Conservation (phyloP, 2,113 vertebrate genomes). For the Forbesichthys papilliferus region DNA sequence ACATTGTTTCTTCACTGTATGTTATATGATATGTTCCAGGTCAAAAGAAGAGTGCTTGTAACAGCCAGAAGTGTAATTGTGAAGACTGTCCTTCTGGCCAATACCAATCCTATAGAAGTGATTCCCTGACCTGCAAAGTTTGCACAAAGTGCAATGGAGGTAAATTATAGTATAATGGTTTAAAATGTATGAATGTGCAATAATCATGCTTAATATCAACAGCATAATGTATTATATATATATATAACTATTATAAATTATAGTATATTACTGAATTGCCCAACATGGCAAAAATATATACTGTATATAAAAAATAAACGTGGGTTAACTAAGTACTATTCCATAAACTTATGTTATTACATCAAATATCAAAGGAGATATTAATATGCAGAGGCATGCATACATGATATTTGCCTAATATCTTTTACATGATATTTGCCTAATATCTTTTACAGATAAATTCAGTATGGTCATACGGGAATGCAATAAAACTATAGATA, state of each 20-base stretch:
- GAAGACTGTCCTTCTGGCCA: neutral
- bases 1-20: conserved; percentile 12
- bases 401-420: neutral
- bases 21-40: conserved; percentile 43
- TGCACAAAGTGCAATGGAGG: conserved; percentile 1
- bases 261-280: too few relatives aligned
- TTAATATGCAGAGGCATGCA: too few relatives aligned
- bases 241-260: too few relatives aligned
- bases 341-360: too few relatives aligned
- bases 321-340: too few relatives aligned
- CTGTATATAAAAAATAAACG: too few relatives aligned
- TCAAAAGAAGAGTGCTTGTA: fast-evolving
- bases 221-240: too few relatives aligned
- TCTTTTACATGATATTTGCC: neutral
- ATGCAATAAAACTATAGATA: conserved; percentile 22
- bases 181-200: neutral
- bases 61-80: fast-evolving
- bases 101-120: neutral
- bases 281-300: too few relatives aligned
- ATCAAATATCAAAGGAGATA: too few relatives aligned
- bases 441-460: neutral
- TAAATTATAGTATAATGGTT: conserved; percentile 28
- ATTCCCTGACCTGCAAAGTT: fast-evolving
- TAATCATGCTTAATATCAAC: too few relatives aligned
- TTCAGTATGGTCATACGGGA: fast-evolving